Evolutionary conservation across 1,140 invertebrate genomes (phyloP).

Genomic region (Leptestheria dahalacensis): DNA sequence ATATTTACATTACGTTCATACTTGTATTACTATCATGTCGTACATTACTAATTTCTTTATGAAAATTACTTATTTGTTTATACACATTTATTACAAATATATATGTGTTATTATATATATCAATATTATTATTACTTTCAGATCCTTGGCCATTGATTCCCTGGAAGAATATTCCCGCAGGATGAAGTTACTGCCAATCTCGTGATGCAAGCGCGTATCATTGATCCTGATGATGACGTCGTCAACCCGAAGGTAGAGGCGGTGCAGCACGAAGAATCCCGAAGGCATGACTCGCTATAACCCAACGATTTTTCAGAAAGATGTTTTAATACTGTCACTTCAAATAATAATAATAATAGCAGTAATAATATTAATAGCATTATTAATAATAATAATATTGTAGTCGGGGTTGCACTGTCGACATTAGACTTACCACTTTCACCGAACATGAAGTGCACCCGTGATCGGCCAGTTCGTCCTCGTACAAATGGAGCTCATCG

Average conservation of each 20-base stretch:
- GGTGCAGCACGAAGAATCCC: slow-evolving; percentile 76
- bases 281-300: slow-evolving; percentile 85
- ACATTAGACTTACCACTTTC: slow-evolving; percentile 69
- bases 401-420: slow-evolving; percentile 6
- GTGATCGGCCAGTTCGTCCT: slow-evolving; percentile 97
- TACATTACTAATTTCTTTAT: too few species aligned
- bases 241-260: slow-evolving; percentile 89
- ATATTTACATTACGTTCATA: too few species aligned
- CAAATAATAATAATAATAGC: too few species aligned
- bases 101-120: background rate
- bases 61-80: background rate
- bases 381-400: too few species aligned
- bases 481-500: slow-evolving; percentile 82
- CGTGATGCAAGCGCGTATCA: slow-evolving; percentile 84
- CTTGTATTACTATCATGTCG: too few species aligned
- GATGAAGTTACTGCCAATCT: slow-evolving; percentile 55
- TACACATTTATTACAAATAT: background rate
- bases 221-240: slow-evolving; percentile 73
- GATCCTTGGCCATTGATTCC: slow-evolving; percentile 48
- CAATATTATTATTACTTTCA: slow-evolving; percentile 28
- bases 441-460: slow-evolving; percentile 77
- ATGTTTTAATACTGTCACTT: too few species aligned
- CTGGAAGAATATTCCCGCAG: slow-evolving; percentile 58
- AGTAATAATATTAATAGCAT: too few species aligned
- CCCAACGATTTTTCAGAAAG: slow-evolving; percentile 17